Evolutionary conservation across 2,113 vertebrate genomes (phyloP).

Genomic region (Bombycilla garrulus): DNA sequence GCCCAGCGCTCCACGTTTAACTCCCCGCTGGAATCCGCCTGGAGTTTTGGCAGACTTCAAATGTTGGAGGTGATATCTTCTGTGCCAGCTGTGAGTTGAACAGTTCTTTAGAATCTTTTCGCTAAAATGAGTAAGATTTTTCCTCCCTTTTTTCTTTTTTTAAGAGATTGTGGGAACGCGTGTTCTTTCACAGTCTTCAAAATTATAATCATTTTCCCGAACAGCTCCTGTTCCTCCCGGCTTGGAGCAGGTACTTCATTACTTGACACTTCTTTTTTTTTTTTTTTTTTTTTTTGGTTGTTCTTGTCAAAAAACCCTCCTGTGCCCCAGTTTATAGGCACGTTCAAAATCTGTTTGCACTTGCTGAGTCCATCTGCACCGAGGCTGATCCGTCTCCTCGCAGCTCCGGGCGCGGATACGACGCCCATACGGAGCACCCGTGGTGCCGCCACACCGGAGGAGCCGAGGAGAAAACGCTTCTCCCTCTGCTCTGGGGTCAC

Average conservation of each 20-base stretch:
- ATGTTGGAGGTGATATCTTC: neutral
- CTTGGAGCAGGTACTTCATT: neutral
- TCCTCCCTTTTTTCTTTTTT: neutral
- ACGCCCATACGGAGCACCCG: neutral
- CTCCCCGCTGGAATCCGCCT: neutral
- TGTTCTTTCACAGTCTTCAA: neutral
- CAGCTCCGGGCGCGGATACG: accelerated
- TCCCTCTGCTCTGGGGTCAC: neutral
- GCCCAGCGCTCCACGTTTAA: neutral
- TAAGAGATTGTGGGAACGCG: neutral
- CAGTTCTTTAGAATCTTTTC: neutral
- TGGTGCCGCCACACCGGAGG: neutral
- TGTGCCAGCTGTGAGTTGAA: neutral
- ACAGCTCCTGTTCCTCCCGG: neutral
- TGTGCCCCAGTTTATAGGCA: neutral
- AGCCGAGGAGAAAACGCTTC: neutral
- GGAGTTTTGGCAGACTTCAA: neutral
- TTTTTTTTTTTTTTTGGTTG: too few species aligned
- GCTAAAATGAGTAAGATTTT: neutral
- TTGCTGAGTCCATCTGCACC: slow-evolving; percentile 18
- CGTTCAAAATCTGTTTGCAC: slow-evolving; percentile 42
- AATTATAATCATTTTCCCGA: neutral
- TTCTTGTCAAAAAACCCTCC: slow-evolving; percentile 7
- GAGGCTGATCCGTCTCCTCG: neutral
- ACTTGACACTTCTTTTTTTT: accelerated